Percentiles rank a stretch among this genome's conserved stretches.
Conservation (phyloP, 2,113 vertebrate species). For the Sakesphorus luctuosus region DNA sequence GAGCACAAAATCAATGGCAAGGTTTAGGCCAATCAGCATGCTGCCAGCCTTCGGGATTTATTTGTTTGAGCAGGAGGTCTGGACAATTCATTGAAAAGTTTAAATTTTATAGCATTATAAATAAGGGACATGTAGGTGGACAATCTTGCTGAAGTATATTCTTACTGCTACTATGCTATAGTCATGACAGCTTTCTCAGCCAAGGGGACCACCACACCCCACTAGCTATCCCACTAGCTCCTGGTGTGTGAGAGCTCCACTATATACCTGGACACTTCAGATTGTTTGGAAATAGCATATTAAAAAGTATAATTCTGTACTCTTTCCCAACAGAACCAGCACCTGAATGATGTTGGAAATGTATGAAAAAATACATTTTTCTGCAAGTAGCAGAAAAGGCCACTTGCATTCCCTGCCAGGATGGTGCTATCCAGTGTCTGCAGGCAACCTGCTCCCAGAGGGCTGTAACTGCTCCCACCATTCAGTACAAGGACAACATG, state of each 20-base stretch:
- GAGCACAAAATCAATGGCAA: neutral
- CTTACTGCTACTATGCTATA: neutral
- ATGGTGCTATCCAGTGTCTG: neutral
- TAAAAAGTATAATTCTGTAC: neutral
- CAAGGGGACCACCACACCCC: neutral
- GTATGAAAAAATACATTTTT: neutral
- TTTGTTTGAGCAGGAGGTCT: neutral
- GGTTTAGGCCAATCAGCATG: neutral
- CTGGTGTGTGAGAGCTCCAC: neutral
- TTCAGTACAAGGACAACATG: neutral
- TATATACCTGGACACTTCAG: neutral
- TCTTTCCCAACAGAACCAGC: neutral
- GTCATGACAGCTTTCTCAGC: neutral
- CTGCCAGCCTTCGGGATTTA: neutral
- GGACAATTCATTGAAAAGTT: neutral
- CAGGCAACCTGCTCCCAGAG: neutral
- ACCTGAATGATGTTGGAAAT: neutral
- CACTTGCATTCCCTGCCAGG: neutral
- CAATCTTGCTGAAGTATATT: neutral
- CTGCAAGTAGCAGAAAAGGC: neutral
- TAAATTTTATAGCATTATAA: neutral
- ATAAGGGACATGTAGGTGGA: neutral
- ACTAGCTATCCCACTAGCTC: neutral
- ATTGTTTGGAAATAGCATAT: neutral
- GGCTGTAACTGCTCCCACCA: accelerated